Percentiles rank a stretch among this genome's conserved stretches.
These are phyloP conservation scores for Paralvinella palmiformis DNA, from an alignment of 1,140 invertebrate species.

Conservation along the genomic window DNA sequence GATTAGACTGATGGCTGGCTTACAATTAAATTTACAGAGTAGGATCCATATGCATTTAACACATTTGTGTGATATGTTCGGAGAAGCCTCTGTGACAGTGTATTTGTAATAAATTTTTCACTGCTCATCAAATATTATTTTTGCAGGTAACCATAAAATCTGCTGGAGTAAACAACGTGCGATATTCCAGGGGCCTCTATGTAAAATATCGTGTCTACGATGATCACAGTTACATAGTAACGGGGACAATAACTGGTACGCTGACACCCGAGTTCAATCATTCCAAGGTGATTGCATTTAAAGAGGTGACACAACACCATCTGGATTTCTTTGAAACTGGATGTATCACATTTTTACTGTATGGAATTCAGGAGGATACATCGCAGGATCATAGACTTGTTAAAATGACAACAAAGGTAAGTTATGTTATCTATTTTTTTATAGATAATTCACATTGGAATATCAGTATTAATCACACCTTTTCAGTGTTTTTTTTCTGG, in stretches of 20 bases:
- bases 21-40: too few relatives aligned
- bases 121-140: too few relatives aligned
- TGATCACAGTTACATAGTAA: conserved; percentile 35
- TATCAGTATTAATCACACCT: neutral
- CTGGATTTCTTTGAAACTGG: conserved; percentile 45
- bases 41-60: too few relatives aligned
- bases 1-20: too few relatives aligned
- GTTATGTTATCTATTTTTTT: neutral
- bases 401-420: conserved; percentile 45
- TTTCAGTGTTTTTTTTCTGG: too few relatives aligned
- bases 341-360: conserved; percentile 46
- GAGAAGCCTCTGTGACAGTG: too few relatives aligned
- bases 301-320: conserved; percentile 37
- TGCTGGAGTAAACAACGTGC: conserved; percentile 38
- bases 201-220: conserved; percentile 40
- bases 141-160: conserved; percentile 30
- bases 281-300: conserved; percentile 33
- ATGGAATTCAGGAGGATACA: conserved; percentile 45
- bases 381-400: conserved; percentile 36
- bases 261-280: conserved; percentile 43
- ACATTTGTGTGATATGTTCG: too few relatives aligned
- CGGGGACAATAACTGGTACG: conserved; percentile 35
- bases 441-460: neutral
- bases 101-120: too few relatives aligned
- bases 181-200: conserved; percentile 43